Evolutionary conservation across 1,140 invertebrate genomes (phyloP).

Genomic region (Galleria mellonella): DNA sequence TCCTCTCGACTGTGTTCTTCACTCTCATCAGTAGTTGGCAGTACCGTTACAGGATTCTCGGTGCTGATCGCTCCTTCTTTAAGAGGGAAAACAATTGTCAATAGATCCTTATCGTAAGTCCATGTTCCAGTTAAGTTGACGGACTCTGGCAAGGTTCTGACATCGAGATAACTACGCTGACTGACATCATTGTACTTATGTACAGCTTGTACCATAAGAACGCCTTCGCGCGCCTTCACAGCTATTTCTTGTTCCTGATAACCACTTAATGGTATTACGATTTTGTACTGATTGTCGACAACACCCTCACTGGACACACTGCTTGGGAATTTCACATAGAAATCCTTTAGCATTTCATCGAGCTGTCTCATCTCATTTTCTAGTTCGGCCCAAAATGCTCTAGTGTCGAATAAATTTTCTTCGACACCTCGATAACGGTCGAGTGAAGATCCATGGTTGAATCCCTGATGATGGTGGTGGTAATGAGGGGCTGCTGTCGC

Average conservation of each 20-base stretch:
- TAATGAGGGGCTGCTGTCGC: constrained; percentile 22
- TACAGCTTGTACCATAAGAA: constrained; percentile 36
- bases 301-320: constrained; percentile 19
- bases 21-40: constrained; percentile 1
- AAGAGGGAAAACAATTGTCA: constrained; percentile 40
- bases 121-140: constrained; percentile 37
- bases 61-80: constrained; percentile 5
- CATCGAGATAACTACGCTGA: constrained; percentile 22
- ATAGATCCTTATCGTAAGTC: constrained; percentile 26
- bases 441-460: neutral
- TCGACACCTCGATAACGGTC: constrained; percentile 1
- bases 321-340: constrained; percentile 20
- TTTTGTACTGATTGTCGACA: constrained; percentile 26
- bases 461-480: neutral
- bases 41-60: constrained; percentile 4
- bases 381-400: constrained; percentile 23
- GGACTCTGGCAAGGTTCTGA: constrained; percentile 19
- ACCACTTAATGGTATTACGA: constrained; percentile 20
- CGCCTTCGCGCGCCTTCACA: constrained; percentile 28
- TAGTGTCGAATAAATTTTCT: constrained; percentile 29
- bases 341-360: constrained; percentile 19
- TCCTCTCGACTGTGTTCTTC: constrained; percentile 20
- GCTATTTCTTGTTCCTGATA: constrained; percentile 33
- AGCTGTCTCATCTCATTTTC: constrained; percentile 19
- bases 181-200: constrained; percentile 14